Percentiles rank a stretch among this genome's conserved stretches.
These are phyloP conservation scores for Muscina levida DNA, from an alignment of 2,888 invertebrate species.

Conservation along the genomic window DNA sequence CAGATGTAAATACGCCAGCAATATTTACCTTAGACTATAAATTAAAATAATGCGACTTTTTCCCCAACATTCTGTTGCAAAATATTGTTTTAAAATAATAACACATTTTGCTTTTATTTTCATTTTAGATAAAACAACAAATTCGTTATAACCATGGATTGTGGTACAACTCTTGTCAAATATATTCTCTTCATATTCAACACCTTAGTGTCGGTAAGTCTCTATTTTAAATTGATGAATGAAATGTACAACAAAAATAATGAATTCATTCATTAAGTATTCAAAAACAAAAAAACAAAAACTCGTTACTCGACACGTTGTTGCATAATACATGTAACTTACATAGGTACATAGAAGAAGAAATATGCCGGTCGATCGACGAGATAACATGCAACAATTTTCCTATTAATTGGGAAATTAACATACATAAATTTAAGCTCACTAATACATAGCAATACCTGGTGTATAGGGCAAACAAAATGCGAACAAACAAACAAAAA, in stretches of 20 bases:
- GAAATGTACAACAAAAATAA: neutral
- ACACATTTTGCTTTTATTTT: neutral
- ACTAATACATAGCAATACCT: too few species aligned
- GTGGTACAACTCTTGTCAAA: slow-evolving; percentile 89
- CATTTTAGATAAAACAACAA: slow-evolving; percentile 42
- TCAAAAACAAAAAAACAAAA: neutral
- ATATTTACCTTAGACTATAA: neutral
- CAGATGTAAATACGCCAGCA: too few species aligned
- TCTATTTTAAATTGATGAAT: neutral
- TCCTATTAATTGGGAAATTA: neutral
- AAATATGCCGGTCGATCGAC: neutral
- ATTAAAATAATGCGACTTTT: neutral
- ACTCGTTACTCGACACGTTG: neutral
- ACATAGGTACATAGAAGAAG: neutral
- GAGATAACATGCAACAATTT: neutral
- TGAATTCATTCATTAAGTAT: neutral
- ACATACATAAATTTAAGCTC: neutral
- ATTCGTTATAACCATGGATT: slow-evolving; percentile 82
- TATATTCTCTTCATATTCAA: slow-evolving; percentile 91
- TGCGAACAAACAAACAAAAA: neutral
- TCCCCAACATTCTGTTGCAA: neutral
- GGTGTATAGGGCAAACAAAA: too few species aligned
- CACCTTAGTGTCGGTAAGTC: slow-evolving; percentile 87
- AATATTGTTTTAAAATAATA: neutral
- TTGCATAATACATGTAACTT: neutral